phyloP scores from a whole-genome alignment of 2,888 invertebrate genomes.

The Sinhomidia bicolor region DNA sequence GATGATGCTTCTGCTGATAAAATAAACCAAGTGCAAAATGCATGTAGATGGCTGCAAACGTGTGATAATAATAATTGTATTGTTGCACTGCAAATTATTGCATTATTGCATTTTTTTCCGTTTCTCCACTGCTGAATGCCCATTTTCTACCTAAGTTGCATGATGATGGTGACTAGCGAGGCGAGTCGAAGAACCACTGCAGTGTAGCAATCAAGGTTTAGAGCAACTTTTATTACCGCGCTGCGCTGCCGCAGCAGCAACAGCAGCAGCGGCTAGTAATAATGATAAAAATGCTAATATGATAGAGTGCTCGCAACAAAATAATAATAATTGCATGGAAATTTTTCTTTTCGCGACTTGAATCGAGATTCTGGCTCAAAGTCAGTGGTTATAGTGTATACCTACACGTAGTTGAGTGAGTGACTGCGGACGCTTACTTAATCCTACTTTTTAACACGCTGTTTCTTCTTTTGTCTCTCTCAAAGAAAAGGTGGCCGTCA shows the following conservation, averaged over 20 bases:
- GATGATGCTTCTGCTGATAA: slow-evolving; percentile 41
- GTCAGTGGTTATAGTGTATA: not conserved
- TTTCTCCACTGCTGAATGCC: not conserved
- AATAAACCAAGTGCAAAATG: slow-evolving; percentile 46
- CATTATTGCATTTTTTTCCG: slow-evolving; percentile 29
- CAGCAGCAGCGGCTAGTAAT: not conserved
- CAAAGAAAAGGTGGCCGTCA: not conserved
- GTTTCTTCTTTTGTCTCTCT: not conserved
- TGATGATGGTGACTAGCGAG: slow-evolving; percentile 47
- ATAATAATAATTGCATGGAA: slow-evolving; percentile 47
- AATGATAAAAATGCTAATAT: slow-evolving; percentile 38
- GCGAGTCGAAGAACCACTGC: slow-evolving; percentile 67
- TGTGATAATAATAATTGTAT: slow-evolving; percentile 10
- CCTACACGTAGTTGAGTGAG: not conserved
- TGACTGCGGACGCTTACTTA: not conserved
- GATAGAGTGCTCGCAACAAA: slow-evolving; percentile 1
- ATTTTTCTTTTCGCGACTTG: slow-evolving; percentile 24
- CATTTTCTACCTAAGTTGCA: not conserved
- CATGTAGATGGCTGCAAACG: too few species aligned
- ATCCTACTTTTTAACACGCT: slow-evolving; percentile 11
- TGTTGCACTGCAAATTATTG: slow-evolving; percentile 45
- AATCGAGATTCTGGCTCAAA: slow-evolving; percentile 28
- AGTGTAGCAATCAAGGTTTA: slow-evolving; percentile 72
- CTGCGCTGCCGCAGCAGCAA: not conserved
- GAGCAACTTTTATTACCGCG: slow-evolving; percentile 64